Conservation (phyloP, 2,113 vertebrate species). For the Callipepla californica region DNA sequence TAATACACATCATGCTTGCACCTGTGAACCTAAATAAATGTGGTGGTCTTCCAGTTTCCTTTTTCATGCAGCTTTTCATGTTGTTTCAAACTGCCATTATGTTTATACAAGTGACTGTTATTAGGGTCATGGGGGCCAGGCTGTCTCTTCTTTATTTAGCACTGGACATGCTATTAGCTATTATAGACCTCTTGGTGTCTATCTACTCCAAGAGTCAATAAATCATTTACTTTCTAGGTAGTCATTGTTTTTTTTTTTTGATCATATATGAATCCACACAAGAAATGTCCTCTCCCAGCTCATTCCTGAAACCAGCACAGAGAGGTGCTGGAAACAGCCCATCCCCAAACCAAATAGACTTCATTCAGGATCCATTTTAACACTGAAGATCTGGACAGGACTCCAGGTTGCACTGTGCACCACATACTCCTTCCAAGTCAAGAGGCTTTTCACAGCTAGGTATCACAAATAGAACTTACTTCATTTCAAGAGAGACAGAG, state of each 20-base stretch:
- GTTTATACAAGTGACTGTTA: conserved; percentile 37
- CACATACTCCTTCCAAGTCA: neutral
- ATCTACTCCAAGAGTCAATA: neutral
- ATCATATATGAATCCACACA: neutral
- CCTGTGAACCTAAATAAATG: neutral
- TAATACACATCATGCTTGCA: neutral
- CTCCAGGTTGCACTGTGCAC: neutral
- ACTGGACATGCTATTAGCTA: neutral
- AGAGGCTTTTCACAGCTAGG: neutral
- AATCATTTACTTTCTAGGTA: neutral
- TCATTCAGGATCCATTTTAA: neutral
- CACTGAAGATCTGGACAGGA: neutral
- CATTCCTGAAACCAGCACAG: neutral
- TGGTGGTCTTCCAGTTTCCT: conserved; percentile 24
- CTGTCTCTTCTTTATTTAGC: neutral
- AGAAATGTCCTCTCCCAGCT: neutral
- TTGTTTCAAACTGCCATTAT: neutral
- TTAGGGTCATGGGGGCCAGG: neutral
- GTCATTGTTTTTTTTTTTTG: neutral
- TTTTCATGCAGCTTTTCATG: neutral
- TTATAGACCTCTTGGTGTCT: neutral
- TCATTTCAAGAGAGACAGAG: neutral
- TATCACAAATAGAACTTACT: neutral
- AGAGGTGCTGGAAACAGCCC: neutral
- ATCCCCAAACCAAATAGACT: neutral